These are phyloP conservation scores for Parnassius orleans DNA, from an alignment of 2,888 invertebrate species.

Conservation along the genomic window DNA sequence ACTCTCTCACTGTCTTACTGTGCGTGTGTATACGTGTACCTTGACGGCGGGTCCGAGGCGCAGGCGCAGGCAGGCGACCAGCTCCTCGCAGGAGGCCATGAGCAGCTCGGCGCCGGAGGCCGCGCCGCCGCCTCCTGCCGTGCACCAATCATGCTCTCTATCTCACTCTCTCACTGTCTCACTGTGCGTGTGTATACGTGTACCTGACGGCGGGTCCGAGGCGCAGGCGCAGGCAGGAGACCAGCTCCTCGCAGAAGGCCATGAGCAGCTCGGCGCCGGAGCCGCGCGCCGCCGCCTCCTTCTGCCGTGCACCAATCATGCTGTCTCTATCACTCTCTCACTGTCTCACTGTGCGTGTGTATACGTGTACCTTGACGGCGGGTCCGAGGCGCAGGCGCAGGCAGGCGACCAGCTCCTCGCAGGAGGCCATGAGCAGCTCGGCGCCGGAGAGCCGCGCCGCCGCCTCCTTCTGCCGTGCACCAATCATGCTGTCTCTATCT, in stretches of 20 bases:
- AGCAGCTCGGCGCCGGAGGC: too few species aligned
- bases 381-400: conserved; percentile 91
- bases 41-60: conserved; percentile 88
- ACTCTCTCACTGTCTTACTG: too few species aligned
- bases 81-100: conserved; percentile 42
- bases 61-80: conserved; percentile 79
- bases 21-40: too few species aligned
- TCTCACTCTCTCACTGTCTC: too few species aligned
- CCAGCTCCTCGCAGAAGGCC: conserved; percentile 90
- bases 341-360: too few species aligned
- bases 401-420: conserved; percentile 85
- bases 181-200: too few species aligned
- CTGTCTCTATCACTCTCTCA: too few species aligned
- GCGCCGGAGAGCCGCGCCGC: conserved; percentile 87
- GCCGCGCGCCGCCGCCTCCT: conserved; percentile 66
- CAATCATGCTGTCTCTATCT: too few species aligned
- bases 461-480: conserved; percentile 54
- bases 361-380: too few species aligned
- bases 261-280: conserved; percentile 91
- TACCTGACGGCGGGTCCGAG: conserved; percentile 90
- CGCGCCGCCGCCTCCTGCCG: too few species aligned
- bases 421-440: conserved; percentile 90
- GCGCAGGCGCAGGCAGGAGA: conserved; percentile 86
- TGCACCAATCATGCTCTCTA: too few species aligned
- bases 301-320: conserved; percentile 41